phyloP scores from a whole-genome alignment of 1,140 invertebrate genomes.

The Gryllus bimaculatus region DNA sequence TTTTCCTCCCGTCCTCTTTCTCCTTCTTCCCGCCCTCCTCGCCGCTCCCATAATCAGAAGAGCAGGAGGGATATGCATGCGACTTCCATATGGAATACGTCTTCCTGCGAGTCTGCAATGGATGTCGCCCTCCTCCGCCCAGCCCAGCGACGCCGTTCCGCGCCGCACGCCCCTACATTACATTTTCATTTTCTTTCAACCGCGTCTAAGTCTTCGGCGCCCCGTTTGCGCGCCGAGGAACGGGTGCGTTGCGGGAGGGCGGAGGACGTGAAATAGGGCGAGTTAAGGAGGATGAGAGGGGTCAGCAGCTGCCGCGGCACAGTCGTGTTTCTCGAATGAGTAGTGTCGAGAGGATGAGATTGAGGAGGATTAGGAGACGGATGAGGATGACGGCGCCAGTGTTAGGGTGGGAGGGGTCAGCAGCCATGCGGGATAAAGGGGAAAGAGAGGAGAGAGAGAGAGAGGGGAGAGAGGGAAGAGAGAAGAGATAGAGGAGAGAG shows the following conservation, averaged over 20 bases:
- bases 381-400: too few relatives aligned
- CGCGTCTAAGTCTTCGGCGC: not conserved
- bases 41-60: not conserved
- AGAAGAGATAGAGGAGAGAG: too few relatives aligned
- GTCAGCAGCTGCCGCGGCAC: too few relatives aligned
- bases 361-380: too few relatives aligned
- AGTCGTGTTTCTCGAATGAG: too few relatives aligned
- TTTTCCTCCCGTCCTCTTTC: too few relatives aligned
- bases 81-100: conserved; percentile 4
- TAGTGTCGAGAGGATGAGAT: too few relatives aligned
- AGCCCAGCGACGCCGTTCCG: not conserved
- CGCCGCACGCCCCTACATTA: not conserved
- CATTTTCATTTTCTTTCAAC: conserved; percentile 5
- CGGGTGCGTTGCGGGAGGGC: not conserved
- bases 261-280: not conserved
- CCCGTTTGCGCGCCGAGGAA: not conserved
- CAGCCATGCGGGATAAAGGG: too few relatives aligned
- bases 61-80: not conserved
- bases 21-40: not conserved
- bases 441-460: too few relatives aligned
- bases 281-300: not conserved
- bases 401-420: too few relatives aligned
- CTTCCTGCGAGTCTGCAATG: not conserved
- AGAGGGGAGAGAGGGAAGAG: too few relatives aligned
- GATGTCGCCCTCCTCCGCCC: not conserved